These are phyloP conservation scores for Himalopsyche phryganea DNA, from an alignment of 1,140 invertebrate species.

Conservation along the genomic window DNA sequence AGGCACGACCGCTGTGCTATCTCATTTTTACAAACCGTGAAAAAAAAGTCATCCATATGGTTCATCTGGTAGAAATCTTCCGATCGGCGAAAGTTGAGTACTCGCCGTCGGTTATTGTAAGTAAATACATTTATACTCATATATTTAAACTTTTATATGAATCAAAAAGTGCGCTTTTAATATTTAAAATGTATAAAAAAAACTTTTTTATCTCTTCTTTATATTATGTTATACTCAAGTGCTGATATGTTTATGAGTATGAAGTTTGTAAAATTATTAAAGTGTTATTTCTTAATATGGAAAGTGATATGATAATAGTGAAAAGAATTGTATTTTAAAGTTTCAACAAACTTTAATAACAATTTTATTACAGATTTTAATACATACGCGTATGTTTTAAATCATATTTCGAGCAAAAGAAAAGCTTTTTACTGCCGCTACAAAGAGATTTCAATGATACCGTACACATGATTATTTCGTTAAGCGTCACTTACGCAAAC, in stretches of 20 bases:
- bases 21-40: conserved; percentile 10
- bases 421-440: neutral
- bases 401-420: too few species aligned
- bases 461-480: conserved; percentile 17
- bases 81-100: conserved; percentile 55
- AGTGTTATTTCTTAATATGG: too few species aligned
- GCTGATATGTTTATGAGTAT: too few species aligned
- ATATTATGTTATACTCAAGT: too few species aligned
- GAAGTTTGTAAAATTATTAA: too few species aligned
- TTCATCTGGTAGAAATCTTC: conserved; percentile 56
- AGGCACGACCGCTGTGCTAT: conserved; percentile 1
- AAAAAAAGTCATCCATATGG: conserved; percentile 53
- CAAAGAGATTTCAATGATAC: conserved; percentile 26
- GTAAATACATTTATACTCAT: conserved; percentile 33
- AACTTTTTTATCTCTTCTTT: neutral
- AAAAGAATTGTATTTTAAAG: too few species aligned
- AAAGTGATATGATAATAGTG: too few species aligned
- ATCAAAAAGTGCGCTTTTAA: too few species aligned
- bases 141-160: too few species aligned
- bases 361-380: too few species aligned
- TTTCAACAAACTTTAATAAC: too few species aligned
- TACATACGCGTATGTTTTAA: too few species aligned
- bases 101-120: conserved; percentile 53
- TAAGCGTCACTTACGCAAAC: neutral
- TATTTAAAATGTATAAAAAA: neutral